These are phyloP conservation scores for Otus sunia DNA, from an alignment of 2,113 vertebrate species.

Conservation along the genomic window DNA sequence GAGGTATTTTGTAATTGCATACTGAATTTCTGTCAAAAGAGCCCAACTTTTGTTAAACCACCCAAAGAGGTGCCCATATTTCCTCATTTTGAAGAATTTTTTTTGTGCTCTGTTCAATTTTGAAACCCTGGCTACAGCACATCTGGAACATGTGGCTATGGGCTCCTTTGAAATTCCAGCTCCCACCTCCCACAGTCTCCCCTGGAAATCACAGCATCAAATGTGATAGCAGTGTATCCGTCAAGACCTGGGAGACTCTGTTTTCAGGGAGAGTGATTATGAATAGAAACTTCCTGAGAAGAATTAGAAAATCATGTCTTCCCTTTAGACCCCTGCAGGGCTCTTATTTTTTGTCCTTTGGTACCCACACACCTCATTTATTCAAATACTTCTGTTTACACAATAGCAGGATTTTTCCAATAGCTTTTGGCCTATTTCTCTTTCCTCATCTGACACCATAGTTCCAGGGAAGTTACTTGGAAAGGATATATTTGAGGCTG, in stretches of 20 bases:
- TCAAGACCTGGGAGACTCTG: not conserved
- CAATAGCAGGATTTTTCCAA: slow-evolving; percentile 7
- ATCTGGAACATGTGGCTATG: not conserved
- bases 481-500: not conserved
- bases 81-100: not conserved
- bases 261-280: not conserved
- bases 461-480: slow-evolving; percentile 28
- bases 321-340: not conserved
- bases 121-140: not conserved
- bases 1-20: not conserved
- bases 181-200: not conserved
- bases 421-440: slow-evolving; percentile 10
- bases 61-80: not conserved
- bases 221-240: not conserved
- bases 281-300: not conserved
- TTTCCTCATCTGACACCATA: slow-evolving; percentile 2
- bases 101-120: not conserved
- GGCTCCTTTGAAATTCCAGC: not conserved
- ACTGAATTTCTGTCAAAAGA: not conserved
- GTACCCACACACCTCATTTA: not conserved
- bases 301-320: not conserved
- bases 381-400: slow-evolving; percentile 24
- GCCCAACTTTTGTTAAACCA: not conserved
- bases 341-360: not conserved
- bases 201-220: not conserved